Evolutionary conservation across 1,140 invertebrate species (phyloP), one percentile per base, ranked within the genome.

Genomic region (Dendroctonus ponderosae): DNA sequence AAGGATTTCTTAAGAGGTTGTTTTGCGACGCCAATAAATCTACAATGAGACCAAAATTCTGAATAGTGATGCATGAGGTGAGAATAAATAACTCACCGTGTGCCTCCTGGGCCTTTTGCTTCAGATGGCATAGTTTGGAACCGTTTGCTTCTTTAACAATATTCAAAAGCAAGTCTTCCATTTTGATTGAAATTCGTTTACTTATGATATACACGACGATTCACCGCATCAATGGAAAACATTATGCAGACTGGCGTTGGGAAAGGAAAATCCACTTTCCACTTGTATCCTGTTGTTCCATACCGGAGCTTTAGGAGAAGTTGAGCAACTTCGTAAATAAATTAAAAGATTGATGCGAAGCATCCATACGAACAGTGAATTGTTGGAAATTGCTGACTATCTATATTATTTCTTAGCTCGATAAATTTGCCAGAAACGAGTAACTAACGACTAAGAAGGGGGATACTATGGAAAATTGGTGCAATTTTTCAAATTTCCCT

Each of bases 11-110:
- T 51, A 89, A 79, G 66, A 90, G 83, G 67, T 71, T 75, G 77
- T 91, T 89, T 81, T 93, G 91, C 69, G 89, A 85, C 74, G 89
- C 89, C 69, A 95, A 80, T 71, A 94, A 85, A 80, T 93, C 93
- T 96, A 72, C 46, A 83, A 50, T 26, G 26, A 43, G 11, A 39
- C n/a, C 1, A 38, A 49, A 50, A 46, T 44, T 12, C 59, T 71
- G 40, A 69, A 65, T 50, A 7, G 48, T n/a, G 39, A 2, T 37
- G 38, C 26, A 64, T 7, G n/a, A 60, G 26, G 11, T 40, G 5
- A 57, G 9, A 66, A 11, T 5, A 39, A 40, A 43, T 11, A 53
- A 44, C 9, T 37, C 0, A 92, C 91, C 90, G 76, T 88, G 85
- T 72, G 90, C 90, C 81, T 90, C 89, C 79, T 92, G 90, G 73